phyloP scores from a whole-genome alignment of 2,113 vertebrate genomes.

The Tetraodon nigroviridis region DNA sequence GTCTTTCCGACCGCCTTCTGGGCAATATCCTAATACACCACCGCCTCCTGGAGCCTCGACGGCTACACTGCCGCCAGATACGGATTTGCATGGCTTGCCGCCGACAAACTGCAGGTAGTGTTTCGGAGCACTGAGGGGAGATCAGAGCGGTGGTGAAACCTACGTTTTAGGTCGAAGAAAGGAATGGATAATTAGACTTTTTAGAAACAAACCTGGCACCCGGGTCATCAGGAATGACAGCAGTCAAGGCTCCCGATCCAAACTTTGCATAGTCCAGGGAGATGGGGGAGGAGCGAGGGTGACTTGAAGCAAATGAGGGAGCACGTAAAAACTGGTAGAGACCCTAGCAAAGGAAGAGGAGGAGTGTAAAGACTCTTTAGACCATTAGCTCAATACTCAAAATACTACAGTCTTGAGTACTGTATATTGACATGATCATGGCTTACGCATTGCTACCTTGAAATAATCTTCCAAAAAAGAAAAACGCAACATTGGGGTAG shows the following conservation, averaged over 20 bases:
- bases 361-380: background rate
- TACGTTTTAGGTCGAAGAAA: no score
- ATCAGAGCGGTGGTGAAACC: background rate
- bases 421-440: no score
- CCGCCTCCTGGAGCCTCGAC: constrained; percentile 65
- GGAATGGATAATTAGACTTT: background rate
- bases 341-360: constrained; percentile 64
- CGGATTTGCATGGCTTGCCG: constrained; percentile 79
- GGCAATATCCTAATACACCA: constrained; percentile 70
- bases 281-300: constrained; percentile 30
- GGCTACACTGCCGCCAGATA: constrained; percentile 74
- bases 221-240: constrained; percentile 52
- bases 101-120: constrained; percentile 76
- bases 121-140: constrained; percentile 63
- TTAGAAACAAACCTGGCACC: constrained; percentile 10
- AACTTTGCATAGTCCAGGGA: constrained; percentile 74
- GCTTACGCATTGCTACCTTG: no score
- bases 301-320: constrained; percentile 19
- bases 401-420: no score
- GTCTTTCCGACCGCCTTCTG: constrained; percentile 81
- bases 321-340: constrained; percentile 80
- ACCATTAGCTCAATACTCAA: background rate
- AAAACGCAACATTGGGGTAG: no score
- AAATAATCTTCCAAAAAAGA: no score
- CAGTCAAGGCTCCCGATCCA: constrained; percentile 41